phyloP scores from a whole-genome alignment of 2,888 invertebrate species.

The Gryllus longicercus region DNA sequence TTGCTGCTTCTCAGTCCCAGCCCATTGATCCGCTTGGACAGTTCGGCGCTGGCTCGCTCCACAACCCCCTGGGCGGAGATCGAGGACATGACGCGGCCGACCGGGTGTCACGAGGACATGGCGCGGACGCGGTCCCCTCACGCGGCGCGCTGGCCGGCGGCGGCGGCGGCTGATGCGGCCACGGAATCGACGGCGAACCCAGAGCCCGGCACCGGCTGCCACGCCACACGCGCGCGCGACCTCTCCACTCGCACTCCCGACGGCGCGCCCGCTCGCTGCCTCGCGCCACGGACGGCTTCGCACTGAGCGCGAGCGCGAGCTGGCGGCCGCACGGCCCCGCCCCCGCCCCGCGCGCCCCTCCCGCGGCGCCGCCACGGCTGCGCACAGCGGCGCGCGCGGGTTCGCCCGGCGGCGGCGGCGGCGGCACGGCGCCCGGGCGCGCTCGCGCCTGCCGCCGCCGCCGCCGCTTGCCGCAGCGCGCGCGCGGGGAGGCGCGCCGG shows the following conservation, averaged over 20 bases:
- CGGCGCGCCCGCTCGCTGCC: neutral
- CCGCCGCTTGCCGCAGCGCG: neutral
- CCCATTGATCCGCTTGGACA: conserved; percentile 84
- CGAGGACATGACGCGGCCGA: conserved; percentile 50
- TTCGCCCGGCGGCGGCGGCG: conserved; percentile 5
- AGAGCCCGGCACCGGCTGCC: neutral
- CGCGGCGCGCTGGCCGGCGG: neutral
- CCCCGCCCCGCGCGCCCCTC: conserved; percentile 5
- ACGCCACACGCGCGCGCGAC: neutral
- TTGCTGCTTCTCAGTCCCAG: conserved; percentile 67
- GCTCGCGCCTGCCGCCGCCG: conserved; percentile 25
- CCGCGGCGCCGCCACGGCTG: neutral
- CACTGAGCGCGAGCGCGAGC: conserved; percentile 25
- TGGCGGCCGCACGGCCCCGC: neutral
- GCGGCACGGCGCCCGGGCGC: conserved; percentile 20
- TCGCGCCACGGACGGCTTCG: conserved; percentile 29
- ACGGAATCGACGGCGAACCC: too few relatives aligned
- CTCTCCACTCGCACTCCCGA: neutral
- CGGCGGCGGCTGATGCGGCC: too few relatives aligned
- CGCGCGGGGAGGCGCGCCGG: neutral
- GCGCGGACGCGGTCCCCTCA: neutral
- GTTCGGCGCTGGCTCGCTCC: conserved; percentile 85
- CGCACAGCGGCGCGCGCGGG: conserved; percentile 2
- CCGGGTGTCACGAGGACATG: conserved; percentile 20
- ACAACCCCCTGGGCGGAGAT: conserved; percentile 87